Base-by-base conservation (phyloP, 2,797 vertebrate genomes). In the Myotis vivesi region DNA sequence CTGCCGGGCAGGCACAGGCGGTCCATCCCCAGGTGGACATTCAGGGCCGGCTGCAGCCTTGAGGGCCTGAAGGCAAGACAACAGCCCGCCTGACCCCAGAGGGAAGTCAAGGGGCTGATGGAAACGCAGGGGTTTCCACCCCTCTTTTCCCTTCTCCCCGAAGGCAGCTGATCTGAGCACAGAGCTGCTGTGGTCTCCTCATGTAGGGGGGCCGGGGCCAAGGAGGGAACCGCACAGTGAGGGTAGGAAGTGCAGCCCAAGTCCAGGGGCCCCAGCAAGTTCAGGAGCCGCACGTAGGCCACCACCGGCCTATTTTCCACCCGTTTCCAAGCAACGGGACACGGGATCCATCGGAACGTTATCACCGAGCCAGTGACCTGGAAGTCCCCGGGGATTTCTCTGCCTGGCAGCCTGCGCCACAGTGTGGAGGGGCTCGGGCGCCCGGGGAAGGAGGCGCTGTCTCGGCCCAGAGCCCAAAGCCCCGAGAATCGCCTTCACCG, bases 271-370 rank as follows among this genome's bases (percentile, higher is more conserved):
- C 38, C 84, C 51, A 13, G 46, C 73, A 88, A 55, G 22, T 30
- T 66, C 79, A 13, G 71, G 53, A 91, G 80, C 33, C 75, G 73
- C 10, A 3, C 33, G 64, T 6, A 7, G 28, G 83, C 15, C 0
- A 28, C 6, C 49, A 57, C 2, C 76, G 96, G 92, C 96, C 87
- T 36, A 12, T 12, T 95, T 95, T 75, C 94, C 93, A 88, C 82
- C 72, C 1, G 69, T 96, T 72, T 81, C 96, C 82, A 71, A 92
- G 96, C 97, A 97, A 96, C 79, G 0, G 5, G 75, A 83, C 82
- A 79, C 59, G 16, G 80, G 93, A 69, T 76, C 72, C 91, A 36
- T 19, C 6, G 15, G 92, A 72, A 91, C 68, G 19, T 66, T 53
- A 88, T 93, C 96, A 28, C 76, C 0, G 1, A 89, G 96, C 94